Conservation (phyloP, 2,888 invertebrate genomes). For the Erebia ligea region DNA sequence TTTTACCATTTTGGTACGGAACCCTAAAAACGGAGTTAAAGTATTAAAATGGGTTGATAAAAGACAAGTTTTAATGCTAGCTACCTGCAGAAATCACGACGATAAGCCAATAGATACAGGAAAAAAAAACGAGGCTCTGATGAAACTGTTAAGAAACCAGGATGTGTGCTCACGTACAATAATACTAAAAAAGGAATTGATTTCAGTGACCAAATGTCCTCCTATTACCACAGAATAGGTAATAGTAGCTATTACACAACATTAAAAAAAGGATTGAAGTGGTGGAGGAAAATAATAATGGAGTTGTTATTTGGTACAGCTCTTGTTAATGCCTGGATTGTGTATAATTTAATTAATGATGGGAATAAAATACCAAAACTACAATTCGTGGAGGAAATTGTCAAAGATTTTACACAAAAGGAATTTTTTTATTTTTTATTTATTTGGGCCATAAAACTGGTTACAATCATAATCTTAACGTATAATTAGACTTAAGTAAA, state of each 20-base stretch:
- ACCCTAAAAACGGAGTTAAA: slow-evolving; percentile 44
- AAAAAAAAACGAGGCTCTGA: slow-evolving; percentile 17
- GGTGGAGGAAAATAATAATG: slow-evolving; percentile 35
- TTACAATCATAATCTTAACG: too few relatives aligned
- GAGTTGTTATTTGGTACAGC: slow-evolving; percentile 35
- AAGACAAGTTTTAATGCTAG: slow-evolving; percentile 39
- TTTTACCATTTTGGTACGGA: too few relatives aligned
- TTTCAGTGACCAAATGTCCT: slow-evolving; percentile 41
- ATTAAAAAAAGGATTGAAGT: slow-evolving; percentile 35
- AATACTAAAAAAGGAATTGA: slow-evolving; percentile 41
- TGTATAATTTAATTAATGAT: slow-evolving; percentile 20
- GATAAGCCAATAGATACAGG: slow-evolving; percentile 18
- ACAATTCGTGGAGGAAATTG: background rate
- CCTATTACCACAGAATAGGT: slow-evolving; percentile 22
- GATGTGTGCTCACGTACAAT: slow-evolving; percentile 38
- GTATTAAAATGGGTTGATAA: slow-evolving; percentile 46
- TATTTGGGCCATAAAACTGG: too few relatives aligned
- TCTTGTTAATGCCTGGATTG: slow-evolving; percentile 36
- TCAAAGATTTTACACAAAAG: background rate
- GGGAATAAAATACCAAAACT: background rate
- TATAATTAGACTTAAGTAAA: too few relatives aligned
- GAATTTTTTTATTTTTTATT: too few relatives aligned
- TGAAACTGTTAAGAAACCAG: slow-evolving; percentile 32
- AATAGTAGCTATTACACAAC: slow-evolving; percentile 32
- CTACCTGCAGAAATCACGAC: slow-evolving; percentile 32